A percentile compares a stretch with the other conserved stretches of the same genome.
phyloP scores from a whole-genome alignment of 37 sponge, comb jelly and placozoan species.

The Agelas oroides region DNA sequence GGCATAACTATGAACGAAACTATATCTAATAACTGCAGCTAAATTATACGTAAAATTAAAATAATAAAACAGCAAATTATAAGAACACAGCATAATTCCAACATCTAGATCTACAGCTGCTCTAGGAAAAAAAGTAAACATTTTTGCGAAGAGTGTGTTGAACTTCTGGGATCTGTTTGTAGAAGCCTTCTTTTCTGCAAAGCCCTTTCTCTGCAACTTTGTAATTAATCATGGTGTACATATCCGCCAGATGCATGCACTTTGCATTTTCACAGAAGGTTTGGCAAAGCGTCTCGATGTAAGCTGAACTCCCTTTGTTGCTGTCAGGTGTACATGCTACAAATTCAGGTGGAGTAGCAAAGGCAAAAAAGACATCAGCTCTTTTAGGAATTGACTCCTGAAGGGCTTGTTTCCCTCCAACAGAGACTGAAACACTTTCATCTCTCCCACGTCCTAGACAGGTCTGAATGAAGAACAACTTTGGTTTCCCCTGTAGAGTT shows the following conservation, averaged over 20 bases:
- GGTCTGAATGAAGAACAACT: conserved; percentile 93
- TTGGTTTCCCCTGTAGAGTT: conserved; percentile 75
- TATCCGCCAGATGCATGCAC: conserved; percentile 1
- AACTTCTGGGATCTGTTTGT: conserved; percentile 25
- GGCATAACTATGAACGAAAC: too few species aligned
- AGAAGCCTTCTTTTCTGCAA: conserved; percentile 21
- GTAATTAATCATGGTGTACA: conserved; percentile 30
- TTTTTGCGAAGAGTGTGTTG: conserved; percentile 13
- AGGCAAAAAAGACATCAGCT: conserved; percentile 63
- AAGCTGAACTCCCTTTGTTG: conserved; percentile 61
- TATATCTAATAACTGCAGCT: too few species aligned
- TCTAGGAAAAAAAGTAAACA: too few species aligned
- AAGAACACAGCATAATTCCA: too few species aligned
- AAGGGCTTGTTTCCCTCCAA: neutral
- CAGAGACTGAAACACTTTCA: conserved; percentile 5
- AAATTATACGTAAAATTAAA: too few species aligned
- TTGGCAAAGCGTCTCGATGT: conserved; percentile 41
- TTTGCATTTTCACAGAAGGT: neutral
- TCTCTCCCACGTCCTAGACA: conserved; percentile 80
- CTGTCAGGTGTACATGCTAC: conserved; percentile 31
- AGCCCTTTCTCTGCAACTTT: neutral
- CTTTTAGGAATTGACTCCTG: conserved; percentile 35
- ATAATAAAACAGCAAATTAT: too few species aligned
- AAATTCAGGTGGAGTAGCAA: conserved; percentile 34
- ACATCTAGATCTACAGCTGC: too few species aligned